Conservation (phyloP, 2,113 vertebrate species). For the Oncorhynchus tshawytscha region DNA sequence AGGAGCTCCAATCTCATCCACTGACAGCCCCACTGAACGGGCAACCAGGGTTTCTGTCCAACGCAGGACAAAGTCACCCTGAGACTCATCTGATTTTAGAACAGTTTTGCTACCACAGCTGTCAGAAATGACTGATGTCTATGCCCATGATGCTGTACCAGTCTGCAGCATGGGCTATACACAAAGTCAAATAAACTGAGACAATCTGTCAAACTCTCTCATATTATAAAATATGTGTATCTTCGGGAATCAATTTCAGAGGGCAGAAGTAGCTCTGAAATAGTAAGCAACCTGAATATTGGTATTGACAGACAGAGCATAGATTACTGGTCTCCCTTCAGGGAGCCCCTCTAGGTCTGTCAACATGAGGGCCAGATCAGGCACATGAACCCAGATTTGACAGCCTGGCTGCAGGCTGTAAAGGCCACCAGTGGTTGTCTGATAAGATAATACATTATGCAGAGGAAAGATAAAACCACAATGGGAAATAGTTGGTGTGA, state of each 20-base stretch:
- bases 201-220: slow-evolving; percentile 24
- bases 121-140: background rate
- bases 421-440: slow-evolving; percentile 24
- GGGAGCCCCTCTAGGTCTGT: slow-evolving; percentile 37
- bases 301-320: background rate
- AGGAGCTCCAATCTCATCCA: slow-evolving; percentile 62
- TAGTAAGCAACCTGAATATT: too few relatives aligned
- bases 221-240: background rate
- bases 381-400: slow-evolving; percentile 18
- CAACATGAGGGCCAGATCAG: slow-evolving; percentile 36
- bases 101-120: background rate
- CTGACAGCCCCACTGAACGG: slow-evolving; percentile 9
- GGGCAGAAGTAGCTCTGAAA: too few relatives aligned
- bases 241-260: too few relatives aligned
- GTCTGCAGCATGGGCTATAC: too few relatives aligned
- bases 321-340: slow-evolving; percentile 30
- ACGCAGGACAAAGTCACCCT: background rate
- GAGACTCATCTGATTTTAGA: background rate
- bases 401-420: slow-evolving; percentile 20
- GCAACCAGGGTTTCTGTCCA: slow-evolving; percentile 41
- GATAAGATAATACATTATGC: slow-evolving; percentile 40
- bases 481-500: slow-evolving; percentile 41
- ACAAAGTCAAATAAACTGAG: background rate
- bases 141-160: too few relatives aligned
- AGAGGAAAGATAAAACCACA: slow-evolving; percentile 44